A percentile compares a stretch with the other conserved stretches of the same genome.
These are phyloP conservation scores for Pseudorhiza aurosa DNA, from an alignment of 30 jellyfish, hydroid and myxozoan species.

Conservation along the genomic window DNA sequence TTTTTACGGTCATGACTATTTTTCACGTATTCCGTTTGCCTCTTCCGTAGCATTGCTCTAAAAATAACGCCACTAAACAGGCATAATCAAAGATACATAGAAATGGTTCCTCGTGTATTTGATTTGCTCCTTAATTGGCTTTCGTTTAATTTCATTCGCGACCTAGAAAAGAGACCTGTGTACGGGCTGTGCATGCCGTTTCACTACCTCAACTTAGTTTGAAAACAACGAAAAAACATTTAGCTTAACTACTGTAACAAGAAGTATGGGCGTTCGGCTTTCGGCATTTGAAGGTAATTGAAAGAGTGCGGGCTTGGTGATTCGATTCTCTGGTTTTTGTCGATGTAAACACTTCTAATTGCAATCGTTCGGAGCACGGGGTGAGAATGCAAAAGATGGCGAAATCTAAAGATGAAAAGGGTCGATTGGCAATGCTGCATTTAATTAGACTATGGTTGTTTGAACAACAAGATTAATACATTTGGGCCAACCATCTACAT, in stretches of 20 bases:
- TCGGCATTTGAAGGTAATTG: slow-evolving; percentile 49
- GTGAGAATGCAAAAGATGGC: slow-evolving; percentile 36
- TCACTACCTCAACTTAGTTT: slow-evolving; percentile 8
- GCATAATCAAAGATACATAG: not conserved
- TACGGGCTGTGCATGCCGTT: not conserved
- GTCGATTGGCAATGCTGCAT: not conserved
- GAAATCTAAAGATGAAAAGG: slow-evolving; percentile 21
- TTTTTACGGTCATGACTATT: slow-evolving; percentile 12
- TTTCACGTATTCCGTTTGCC: slow-evolving; percentile 31
- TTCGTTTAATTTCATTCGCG: slow-evolving; percentile 35
- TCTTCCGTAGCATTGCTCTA: slow-evolving; percentile 6
- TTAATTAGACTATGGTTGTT: not conserved
- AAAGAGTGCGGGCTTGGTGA: slow-evolving; percentile 62
- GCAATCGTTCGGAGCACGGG: slow-evolving; percentile 37
- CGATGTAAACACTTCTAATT: slow-evolving; percentile 49
- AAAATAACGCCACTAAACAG: not conserved
- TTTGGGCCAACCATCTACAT: not conserved
- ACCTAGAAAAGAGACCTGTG: slow-evolving; percentile 14
- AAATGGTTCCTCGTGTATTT: not conserved
- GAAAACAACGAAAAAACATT: slow-evolving; percentile 15
- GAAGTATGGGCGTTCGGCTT: slow-evolving; percentile 31
- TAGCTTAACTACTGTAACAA: slow-evolving; percentile 11
- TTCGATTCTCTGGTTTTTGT: slow-evolving; percentile 55
- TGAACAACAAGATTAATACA: not conserved
- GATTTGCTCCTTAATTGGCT: slow-evolving; percentile 32